Conservation (phyloP, 2,888 invertebrate species). For the Drosophila anceps region DNA sequence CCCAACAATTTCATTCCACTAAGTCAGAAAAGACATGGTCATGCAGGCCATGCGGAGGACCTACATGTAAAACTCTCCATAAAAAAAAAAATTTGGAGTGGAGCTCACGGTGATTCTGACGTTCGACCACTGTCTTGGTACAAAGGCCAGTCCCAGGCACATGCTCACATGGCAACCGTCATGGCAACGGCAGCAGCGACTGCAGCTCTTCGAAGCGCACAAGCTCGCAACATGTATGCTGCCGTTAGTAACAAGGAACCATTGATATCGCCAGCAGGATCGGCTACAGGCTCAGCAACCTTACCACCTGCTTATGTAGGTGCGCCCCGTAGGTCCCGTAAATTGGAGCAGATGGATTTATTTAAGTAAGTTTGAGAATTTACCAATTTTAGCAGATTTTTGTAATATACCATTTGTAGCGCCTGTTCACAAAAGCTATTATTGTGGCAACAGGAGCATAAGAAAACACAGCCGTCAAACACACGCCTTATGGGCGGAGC, state of each 20-base stretch:
- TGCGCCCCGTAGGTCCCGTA: conserved; percentile 51
- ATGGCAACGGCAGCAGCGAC: conserved; percentile 58
- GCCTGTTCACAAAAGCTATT: conserved; percentile 89
- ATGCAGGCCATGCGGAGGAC: conserved; percentile 72
- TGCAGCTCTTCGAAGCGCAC: conserved; percentile 86
- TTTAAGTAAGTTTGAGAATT: conserved; percentile 55
- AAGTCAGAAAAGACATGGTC: conserved; percentile 43
- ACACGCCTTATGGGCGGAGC: conserved; percentile 42
- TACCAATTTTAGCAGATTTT: background rate
- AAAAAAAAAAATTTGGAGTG: conserved; percentile 92
- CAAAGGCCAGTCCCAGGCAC: conserved; percentile 83
- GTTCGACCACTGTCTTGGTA: conserved; percentile 89
- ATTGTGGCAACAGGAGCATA: conserved; percentile 82
- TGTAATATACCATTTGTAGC: conserved; percentile 83
- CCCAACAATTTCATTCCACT: conserved; percentile 61
- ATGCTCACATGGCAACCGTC: conserved; percentile 37
- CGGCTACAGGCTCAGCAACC: background rate
- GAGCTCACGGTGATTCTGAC: conserved; percentile 83
- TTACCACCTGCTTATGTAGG: conserved; percentile 51
- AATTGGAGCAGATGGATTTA: conserved; percentile 66
- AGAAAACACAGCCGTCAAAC: conserved; percentile 37
- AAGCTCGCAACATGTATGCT: conserved; percentile 25
- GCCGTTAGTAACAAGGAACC: conserved; percentile 6
- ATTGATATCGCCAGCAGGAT: background rate
- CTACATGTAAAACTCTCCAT: conserved; percentile 89